Percentiles rank a stretch among this genome's conserved stretches.
Evolutionary conservation across 1,140 invertebrate species (phyloP).

Genomic region (Akabosia matsudoensis): DNA sequence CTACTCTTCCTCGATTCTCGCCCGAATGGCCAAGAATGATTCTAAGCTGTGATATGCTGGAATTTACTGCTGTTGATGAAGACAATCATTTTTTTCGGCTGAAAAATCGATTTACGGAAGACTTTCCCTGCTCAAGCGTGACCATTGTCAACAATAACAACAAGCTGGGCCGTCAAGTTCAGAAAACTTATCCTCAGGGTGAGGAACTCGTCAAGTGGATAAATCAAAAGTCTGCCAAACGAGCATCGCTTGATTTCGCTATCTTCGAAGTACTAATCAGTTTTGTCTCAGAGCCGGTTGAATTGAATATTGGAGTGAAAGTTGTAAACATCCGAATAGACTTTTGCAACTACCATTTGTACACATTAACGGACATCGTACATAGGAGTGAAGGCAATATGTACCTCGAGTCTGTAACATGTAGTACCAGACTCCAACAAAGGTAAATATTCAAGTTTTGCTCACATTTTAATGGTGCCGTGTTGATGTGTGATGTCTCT

Average conservation of each 20-base stretch:
- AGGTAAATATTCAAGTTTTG: not conserved
- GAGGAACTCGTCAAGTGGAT: not conserved
- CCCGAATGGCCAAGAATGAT: constrained; percentile 38
- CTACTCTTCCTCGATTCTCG: constrained; percentile 30
- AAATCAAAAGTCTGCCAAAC: not conserved
- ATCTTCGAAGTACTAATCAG: not conserved
- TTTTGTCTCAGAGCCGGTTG: not conserved
- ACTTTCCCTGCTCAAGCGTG: not conserved
- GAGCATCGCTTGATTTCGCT: not conserved
- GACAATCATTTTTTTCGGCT: not conserved
- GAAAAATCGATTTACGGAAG: not conserved
- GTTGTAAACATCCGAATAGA: not conserved
- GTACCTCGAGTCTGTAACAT: not conserved
- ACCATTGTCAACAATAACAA: not conserved
- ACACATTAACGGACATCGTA: not conserved
- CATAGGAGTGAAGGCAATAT: not conserved
- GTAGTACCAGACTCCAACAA: not conserved
- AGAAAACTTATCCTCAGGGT: not conserved
- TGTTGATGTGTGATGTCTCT: not conserved
- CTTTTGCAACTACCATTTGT: not conserved
- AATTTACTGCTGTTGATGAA: not conserved
- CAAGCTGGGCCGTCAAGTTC: not conserved
- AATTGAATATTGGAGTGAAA: not conserved
- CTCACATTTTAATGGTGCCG: not conserved
- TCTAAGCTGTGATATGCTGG: not conserved